These are phyloP conservation scores for Thryonomys swinderianus DNA, from an alignment of 2,113 vertebrate species.

Conservation along the genomic window DNA sequence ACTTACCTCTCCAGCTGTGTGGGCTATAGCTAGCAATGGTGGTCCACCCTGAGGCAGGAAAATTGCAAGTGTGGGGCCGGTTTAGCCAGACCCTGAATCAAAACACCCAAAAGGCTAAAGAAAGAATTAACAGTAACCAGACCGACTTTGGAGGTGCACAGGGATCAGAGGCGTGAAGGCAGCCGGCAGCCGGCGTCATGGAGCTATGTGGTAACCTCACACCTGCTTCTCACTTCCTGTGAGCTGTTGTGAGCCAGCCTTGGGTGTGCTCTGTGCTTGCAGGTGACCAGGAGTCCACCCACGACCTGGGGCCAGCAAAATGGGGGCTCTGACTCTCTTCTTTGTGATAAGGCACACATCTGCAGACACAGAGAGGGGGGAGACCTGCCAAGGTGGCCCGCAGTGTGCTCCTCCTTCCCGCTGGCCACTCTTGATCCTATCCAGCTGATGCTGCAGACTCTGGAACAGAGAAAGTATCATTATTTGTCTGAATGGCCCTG, in stretches of 20 bases:
- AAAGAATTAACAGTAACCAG: background rate
- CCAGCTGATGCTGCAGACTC: background rate
- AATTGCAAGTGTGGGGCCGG: background rate
- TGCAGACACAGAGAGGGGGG: background rate
- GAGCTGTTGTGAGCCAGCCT: background rate
- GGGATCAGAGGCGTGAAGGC: background rate
- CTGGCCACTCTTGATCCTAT: background rate
- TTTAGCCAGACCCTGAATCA: background rate
- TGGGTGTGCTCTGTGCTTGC: background rate
- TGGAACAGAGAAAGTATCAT: rapidly evolving
- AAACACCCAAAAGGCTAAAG: background rate
- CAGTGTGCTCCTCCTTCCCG: rapidly evolving
- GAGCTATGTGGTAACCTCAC: background rate
- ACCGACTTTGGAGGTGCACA: background rate
- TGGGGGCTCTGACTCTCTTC: background rate
- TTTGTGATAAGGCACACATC: background rate
- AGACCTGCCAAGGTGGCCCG: rapidly evolving
- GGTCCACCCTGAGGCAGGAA: background rate
- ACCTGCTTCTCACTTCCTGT: background rate
- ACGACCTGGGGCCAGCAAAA: background rate
- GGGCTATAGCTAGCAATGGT: background rate
- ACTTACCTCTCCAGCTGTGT: background rate
- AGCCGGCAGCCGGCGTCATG: background rate
- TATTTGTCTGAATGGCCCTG: background rate
- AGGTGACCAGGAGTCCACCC: background rate